Evolutionary conservation across 2,888 invertebrate species (phyloP).

Genomic region (Cylindroiulus punctatus): DNA sequence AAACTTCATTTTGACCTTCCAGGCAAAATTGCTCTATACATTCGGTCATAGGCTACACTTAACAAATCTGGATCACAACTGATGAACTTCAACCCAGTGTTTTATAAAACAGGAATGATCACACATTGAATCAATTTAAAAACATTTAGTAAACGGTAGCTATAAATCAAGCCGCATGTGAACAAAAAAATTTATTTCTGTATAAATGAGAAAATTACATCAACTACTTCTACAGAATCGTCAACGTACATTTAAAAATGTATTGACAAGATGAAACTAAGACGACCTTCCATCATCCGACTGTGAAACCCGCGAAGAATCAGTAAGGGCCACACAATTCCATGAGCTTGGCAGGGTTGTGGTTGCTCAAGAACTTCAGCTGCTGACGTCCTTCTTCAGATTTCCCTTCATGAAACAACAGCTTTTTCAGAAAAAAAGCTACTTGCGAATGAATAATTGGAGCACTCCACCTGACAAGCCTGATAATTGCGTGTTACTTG

Average conservation of each 20-base stretch:
- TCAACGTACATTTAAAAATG: not conserved
- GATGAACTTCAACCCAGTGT: too few species aligned
- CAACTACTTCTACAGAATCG: not conserved
- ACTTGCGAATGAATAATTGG: not conserved
- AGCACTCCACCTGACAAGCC: not conserved
- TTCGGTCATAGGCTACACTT: too few species aligned
- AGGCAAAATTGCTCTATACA: too few species aligned
- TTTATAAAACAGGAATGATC: too few species aligned
- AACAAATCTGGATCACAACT: too few species aligned
- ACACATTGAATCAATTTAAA: too few species aligned
- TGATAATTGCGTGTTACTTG: not conserved
- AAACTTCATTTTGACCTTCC: too few species aligned
- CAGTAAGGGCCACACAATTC: constrained; percentile 62
- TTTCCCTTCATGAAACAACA: constrained; percentile 62
- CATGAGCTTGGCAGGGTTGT: constrained; percentile 80
- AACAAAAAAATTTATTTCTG: too few species aligned
- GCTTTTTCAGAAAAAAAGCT: not conserved
- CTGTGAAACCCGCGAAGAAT: not conserved
- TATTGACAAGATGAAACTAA: not conserved
- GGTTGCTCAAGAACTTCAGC: constrained; percentile 76
- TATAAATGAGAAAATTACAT: too few species aligned
- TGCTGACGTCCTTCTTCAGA: constrained; percentile 76
- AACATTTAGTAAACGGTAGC: too few species aligned
- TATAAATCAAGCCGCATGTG: too few species aligned
- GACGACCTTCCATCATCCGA: not conserved